Evolutionary conservation across 2,113 vertebrate genomes (phyloP).

Genomic region (Myiozetetes cayanensis): DNA sequence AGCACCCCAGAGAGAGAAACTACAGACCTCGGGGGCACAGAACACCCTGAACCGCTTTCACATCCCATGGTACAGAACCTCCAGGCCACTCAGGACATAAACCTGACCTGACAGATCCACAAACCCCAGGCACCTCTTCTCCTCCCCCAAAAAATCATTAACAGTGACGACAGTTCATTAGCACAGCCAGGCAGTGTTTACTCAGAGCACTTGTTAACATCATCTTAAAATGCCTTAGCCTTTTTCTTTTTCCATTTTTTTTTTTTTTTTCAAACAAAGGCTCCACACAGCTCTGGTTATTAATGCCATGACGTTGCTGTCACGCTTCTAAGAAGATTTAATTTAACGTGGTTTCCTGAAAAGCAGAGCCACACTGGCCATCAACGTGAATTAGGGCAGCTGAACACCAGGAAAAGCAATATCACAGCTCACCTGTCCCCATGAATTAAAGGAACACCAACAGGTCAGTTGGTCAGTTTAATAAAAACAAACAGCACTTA

Average conservation of each 20-base stretch:
- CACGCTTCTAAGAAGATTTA: neutral
- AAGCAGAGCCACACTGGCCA: neutral
- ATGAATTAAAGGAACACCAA: neutral
- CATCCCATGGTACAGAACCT: accelerated
- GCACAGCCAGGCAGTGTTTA: neutral
- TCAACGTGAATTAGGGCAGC: neutral
- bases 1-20: neutral
- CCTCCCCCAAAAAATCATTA: neutral
- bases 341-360: neutral
- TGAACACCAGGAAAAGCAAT: neutral
- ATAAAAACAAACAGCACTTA: conserved; percentile 71
- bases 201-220: neutral
- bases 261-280: neutral
- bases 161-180: neutral
- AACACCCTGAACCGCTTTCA: neutral
- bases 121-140: neutral
- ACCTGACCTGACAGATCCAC: neutral
- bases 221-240: accelerated
- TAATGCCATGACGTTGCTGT: neutral
- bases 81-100: accelerated
- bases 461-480: neutral
- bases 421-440: neutral
- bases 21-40: neutral
- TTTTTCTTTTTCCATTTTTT: neutral
- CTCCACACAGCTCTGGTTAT: neutral